Evolutionary conservation across 2,888 invertebrate genomes (phyloP).

Genomic region (Acrocyrtus sp.): DNA sequence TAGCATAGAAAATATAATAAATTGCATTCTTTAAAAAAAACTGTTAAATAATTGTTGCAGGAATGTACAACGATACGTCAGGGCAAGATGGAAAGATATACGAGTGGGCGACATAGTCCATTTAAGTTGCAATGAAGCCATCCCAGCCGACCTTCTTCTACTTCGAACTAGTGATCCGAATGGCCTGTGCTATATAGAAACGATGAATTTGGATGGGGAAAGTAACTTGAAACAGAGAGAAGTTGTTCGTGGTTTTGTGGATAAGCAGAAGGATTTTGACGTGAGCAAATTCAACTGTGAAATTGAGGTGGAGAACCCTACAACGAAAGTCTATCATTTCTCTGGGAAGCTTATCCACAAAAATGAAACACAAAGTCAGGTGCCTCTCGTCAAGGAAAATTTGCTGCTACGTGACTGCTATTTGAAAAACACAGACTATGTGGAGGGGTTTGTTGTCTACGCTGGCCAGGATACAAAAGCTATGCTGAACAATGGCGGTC

Average conservation of each 20-base stretch:
- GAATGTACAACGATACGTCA: constrained; percentile 82
- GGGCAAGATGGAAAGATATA: constrained; percentile 89
- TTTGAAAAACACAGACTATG: constrained; percentile 94
- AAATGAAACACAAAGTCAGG: constrained; percentile 69
- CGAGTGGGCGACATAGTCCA: constrained; percentile 94
- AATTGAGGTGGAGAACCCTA: constrained; percentile 93
- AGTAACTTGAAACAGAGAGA: constrained; percentile 93
- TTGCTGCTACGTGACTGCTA: constrained; percentile 92
- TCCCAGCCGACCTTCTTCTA: constrained; percentile 94
- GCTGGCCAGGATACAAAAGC: constrained; percentile 94
- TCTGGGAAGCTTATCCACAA: constrained; percentile 88
- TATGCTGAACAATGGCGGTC: constrained; percentile 96
- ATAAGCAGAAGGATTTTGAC: constrained; percentile 67
- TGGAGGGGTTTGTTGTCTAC: constrained; percentile 97
- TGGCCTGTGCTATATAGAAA: constrained; percentile 93
- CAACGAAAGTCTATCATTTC: constrained; percentile 95
- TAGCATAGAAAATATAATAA: no score
- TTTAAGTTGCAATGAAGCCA: constrained; percentile 94
- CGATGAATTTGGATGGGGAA: constrained; percentile 96
- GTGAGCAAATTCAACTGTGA: constrained; percentile 75
- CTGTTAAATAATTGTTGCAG: constrained; percentile 70
- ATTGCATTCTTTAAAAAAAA: no score
- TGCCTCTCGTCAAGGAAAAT: constrained; percentile 89
- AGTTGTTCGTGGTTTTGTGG: constrained; percentile 80
- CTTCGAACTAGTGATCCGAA: constrained; percentile 87